Percentiles rank a stretch among this genome's conserved stretches.
These are phyloP conservation scores for Drosophila acutilabella DNA, from an alignment of 2,888 invertebrate genomes.

Conservation along the genomic window DNA sequence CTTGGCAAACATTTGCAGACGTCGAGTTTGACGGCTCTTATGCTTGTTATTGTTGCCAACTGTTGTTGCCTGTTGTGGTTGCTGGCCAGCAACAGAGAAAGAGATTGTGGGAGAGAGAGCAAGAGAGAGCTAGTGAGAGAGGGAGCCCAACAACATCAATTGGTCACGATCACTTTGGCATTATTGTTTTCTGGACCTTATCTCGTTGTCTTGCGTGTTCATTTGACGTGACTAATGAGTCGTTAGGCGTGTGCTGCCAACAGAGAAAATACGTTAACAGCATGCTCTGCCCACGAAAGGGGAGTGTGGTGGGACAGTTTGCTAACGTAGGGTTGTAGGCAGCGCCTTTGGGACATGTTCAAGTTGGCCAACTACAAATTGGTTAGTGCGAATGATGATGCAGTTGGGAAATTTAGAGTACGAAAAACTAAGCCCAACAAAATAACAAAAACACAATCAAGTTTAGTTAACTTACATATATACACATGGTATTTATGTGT, in stretches of 20 bases:
- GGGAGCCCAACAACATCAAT: constrained; percentile 57
- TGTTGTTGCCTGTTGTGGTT: constrained; percentile 22
- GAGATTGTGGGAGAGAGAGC: constrained; percentile 32
- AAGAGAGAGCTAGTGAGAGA: constrained; percentile 15
- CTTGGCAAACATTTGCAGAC: constrained; percentile 71
- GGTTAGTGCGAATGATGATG: constrained; percentile 39
- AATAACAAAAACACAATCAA: background rate
- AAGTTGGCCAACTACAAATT: constrained; percentile 57
- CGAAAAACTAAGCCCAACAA: constrained; percentile 23
- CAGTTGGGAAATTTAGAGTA: constrained; percentile 32
- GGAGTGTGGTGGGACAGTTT: background rate
- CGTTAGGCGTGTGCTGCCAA: constrained; percentile 59
- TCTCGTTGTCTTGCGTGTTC: constrained; percentile 53
- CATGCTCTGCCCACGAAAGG: constrained; percentile 3
- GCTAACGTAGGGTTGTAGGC: background rate
- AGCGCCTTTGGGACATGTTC: constrained; percentile 40
- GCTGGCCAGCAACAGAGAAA: constrained; percentile 38
- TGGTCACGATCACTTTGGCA: constrained; percentile 76
- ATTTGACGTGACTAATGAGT: constrained; percentile 77
- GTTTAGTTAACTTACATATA: background rate
- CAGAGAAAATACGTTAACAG: constrained; percentile 37
- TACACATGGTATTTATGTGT: no score
- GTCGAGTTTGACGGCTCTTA: constrained; percentile 44
- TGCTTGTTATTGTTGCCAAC: constrained; percentile 21
- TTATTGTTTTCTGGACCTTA: constrained; percentile 61